Conservation (phyloP, 2,113 vertebrate genomes). For the Tetrao urogallus region DNA sequence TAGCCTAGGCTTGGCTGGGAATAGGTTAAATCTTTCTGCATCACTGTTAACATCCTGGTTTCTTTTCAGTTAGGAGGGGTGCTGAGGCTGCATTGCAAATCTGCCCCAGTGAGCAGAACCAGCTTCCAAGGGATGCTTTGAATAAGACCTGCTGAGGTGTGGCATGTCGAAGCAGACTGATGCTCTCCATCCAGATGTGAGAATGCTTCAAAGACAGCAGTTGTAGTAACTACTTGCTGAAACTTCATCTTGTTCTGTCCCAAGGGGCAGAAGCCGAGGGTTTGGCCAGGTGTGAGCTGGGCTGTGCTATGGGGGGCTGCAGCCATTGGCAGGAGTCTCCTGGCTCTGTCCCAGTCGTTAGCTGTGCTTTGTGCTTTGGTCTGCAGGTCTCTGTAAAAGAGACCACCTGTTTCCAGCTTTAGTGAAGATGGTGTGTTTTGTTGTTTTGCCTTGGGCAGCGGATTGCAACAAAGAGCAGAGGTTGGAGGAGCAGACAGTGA, state of each 20-base stretch:
- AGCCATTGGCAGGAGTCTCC: rapidly evolving
- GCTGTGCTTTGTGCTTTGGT: neutral
- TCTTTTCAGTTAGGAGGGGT: neutral
- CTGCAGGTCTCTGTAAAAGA: neutral
- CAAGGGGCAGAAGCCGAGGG: neutral
- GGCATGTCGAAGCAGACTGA: neutral
- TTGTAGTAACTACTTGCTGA: neutral
- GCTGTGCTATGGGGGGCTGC: neutral
- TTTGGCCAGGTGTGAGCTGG: rapidly evolving
- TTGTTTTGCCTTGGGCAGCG: neutral
- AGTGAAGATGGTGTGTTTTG: neutral
- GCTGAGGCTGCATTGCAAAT: rapidly evolving
- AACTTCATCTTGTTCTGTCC: neutral
- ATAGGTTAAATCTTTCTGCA: neutral
- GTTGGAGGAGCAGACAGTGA: neutral
- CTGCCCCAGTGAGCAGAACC: neutral
- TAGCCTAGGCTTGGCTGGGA: neutral
- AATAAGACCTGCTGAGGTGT: neutral
- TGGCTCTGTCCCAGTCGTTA: neutral
- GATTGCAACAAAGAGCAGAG: neutral
- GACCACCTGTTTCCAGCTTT: neutral
- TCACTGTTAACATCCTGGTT: neutral
- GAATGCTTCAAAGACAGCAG: neutral
- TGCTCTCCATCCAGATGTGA: neutral
- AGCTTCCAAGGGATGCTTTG: neutral